Evolutionary conservation across 23 tunicate genomes (phyloP), one percentile per base, ranked within the genome.

Genomic region (Botrylloides violaceus): DNA sequence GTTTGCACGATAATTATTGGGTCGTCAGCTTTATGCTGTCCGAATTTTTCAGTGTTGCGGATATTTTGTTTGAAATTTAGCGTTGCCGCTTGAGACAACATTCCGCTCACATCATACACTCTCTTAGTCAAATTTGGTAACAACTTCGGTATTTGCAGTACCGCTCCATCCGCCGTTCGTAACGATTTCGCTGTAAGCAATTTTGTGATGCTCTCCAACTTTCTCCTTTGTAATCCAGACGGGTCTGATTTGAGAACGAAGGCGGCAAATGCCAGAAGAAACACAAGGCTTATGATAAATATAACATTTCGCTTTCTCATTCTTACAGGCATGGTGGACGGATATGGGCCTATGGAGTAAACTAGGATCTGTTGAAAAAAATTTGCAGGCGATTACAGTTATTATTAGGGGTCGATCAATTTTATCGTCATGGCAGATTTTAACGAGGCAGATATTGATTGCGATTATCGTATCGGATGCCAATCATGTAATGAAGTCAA

Each of bases 1-100:
- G 78, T 88, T 70, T 90, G 97, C 29, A 83, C 75, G 24, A 75
- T 77, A 33, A 90, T 58, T 12, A 90, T 66, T 49, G 66, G 70
- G 20, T 76, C 55, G 47, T 78, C 88, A 3, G 75, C 56, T 0
- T 61, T 59, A 28, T 79, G 96, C 7, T 62, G 27, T 20, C 96
- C 96, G 66, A 62, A 82, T 49, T 34, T 63, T 4, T 81, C 77
- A 4, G 32, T 66, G 53, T 88, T 88, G 39, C 81, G 50, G 29
- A 88, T n/a, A 47, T 65, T 64, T 55, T 88, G 96, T 9, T 25
- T 65, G 36, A 76, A 80, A 49, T 87, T 87, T 27, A 80, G 2
- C 70, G 29, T 68, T 24, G 25, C 28, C 23, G 74, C 74, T 43
- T 68, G 57, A 4, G 24, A 18, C 2, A 39, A 32, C 74, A 68